Conservation (phyloP, 2,113 vertebrate species). For the Leucoraja erinaceus region DNA sequence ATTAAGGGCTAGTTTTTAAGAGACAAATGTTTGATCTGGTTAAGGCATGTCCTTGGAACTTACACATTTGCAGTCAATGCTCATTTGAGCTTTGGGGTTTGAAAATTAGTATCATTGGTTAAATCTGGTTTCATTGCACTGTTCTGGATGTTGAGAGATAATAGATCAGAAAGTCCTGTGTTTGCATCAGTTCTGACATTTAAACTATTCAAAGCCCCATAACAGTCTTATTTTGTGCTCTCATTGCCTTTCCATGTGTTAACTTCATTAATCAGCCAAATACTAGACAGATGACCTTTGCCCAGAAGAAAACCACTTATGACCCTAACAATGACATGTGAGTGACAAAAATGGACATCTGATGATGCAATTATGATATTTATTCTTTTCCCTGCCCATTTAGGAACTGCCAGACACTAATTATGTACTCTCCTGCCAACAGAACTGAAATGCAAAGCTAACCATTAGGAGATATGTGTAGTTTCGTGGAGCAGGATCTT, state of each 20-base stretch:
- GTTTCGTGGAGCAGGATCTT: neutral
- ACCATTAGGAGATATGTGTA: neutral
- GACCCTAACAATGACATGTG: neutral
- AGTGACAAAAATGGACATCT: neutral
- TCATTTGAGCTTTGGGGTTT: neutral
- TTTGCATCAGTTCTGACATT: too few species aligned
- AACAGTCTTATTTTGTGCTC: neutral
- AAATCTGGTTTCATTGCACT: neutral
- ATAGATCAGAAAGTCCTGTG: neutral
- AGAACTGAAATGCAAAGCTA: neutral
- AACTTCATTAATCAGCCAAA: neutral
- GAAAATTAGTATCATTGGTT: neutral
- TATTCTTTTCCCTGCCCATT: neutral
- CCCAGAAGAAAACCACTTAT: neutral
- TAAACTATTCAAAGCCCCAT: neutral
- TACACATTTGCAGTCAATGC: neutral
- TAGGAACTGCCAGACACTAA: neutral
- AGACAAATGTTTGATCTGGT: neutral
- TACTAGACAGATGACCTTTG: neutral
- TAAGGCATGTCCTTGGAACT: neutral
- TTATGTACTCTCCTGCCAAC: neutral
- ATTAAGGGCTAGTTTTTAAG: too few species aligned
- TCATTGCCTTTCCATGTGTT: neutral
- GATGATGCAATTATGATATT: neutral
- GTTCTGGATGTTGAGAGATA: neutral